phyloP scores from a whole-genome alignment of 37 sponge, comb jelly and placozoan species.

The Axinella damicornis region DNA sequence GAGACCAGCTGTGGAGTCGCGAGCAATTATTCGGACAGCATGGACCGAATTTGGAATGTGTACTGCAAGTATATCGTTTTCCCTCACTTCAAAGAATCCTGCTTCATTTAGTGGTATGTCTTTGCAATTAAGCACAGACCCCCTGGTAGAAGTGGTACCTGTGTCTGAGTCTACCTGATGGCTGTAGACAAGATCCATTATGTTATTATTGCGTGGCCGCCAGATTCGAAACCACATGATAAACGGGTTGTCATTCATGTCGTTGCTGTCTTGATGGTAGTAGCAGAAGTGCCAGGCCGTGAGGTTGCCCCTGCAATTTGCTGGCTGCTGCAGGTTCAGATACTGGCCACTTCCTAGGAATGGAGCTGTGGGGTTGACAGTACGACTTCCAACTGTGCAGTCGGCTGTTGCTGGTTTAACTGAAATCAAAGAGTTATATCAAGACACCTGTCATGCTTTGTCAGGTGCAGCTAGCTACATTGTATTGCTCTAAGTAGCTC shows the following conservation, averaged over 20 bases:
- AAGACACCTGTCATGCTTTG: too few relatives aligned
- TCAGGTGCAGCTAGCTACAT: too few relatives aligned
- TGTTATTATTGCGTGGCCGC: neutral
- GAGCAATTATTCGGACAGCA: too few relatives aligned
- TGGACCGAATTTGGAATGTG: neutral
- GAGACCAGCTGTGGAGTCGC: too few relatives aligned
- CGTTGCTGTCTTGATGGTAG: neutral
- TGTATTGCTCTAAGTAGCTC: too few relatives aligned
- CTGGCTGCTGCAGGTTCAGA: neutral
- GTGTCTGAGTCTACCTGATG: too few relatives aligned
- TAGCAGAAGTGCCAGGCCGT: neutral
- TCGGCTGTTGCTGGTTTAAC: too few relatives aligned
- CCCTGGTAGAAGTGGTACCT: neutral
- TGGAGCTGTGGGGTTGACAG: neutral
- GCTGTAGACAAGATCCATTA: neutral
- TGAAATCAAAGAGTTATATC: too few relatives aligned
- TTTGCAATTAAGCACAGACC: too few relatives aligned
- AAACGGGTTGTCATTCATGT: neutral
- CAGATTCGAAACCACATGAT: neutral
- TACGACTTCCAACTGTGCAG: too few relatives aligned
- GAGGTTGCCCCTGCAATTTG: neutral
- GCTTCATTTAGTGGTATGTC: too few relatives aligned
- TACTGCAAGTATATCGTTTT: neutral
- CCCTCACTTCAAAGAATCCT: neutral
- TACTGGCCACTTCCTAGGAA: neutral